Evolutionary conservation across 2,113 vertebrate species (phyloP).

Genomic region (Toxotes jaculatrix): DNA sequence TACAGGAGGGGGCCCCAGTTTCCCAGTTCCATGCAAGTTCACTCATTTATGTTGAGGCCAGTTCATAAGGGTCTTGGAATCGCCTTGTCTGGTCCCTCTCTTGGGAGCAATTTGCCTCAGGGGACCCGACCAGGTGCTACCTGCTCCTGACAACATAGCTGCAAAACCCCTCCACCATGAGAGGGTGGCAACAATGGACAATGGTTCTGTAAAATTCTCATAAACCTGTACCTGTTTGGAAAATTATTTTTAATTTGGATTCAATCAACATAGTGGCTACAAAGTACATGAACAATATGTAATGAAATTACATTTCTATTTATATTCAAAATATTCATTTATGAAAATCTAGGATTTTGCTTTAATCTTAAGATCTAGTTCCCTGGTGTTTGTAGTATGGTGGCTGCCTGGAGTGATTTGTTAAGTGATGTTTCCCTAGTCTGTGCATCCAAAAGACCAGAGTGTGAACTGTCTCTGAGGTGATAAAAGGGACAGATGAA

Average conservation of each 20-base stretch:
- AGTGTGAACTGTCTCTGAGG: conserved; percentile 49
- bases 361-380: background rate
- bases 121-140: conserved; percentile 18
- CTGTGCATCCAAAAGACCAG: background rate
- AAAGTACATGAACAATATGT: background rate
- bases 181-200: background rate
- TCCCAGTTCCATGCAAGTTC: too few species aligned
- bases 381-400: background rate
- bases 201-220: background rate
- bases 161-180: background rate
- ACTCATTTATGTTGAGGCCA: too few species aligned
- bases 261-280: background rate
- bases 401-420: background rate
- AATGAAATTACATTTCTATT: background rate
- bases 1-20: too few species aligned
- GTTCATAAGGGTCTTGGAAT: too few species aligned
- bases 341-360: background rate
- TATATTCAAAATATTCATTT: background rate
- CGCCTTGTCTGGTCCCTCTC: conserved; percentile 3
- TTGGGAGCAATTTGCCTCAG: background rate
- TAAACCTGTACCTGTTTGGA: background rate
- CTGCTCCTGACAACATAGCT: conserved; percentile 19
- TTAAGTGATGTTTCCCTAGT: conserved; percentile 4
- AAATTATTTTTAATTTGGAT: background rate
- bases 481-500: conserved; percentile 62